These are phyloP conservation scores for Orestias chungarensis DNA, from an alignment of 2,797 vertebrate genomes.

Conservation along the genomic window DNA sequence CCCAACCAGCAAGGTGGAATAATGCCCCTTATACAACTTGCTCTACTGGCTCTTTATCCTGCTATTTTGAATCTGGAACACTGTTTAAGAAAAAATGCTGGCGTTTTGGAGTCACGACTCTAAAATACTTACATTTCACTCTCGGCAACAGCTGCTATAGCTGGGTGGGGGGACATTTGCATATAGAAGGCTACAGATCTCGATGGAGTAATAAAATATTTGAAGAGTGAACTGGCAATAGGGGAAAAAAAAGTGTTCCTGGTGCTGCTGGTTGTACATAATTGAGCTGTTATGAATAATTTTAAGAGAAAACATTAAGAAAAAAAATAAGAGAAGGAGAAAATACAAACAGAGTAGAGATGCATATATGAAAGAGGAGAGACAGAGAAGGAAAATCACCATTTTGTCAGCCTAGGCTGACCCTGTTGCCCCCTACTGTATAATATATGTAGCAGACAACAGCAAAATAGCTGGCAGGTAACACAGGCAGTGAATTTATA, in stretches of 20 bases:
- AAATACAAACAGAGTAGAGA: constrained; percentile 10
- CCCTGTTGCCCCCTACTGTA: constrained; percentile 27
- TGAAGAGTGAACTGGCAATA: constrained; percentile 1
- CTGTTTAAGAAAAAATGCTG: constrained; percentile 34
- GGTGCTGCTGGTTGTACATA: constrained; percentile 20
- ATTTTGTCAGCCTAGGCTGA: constrained; percentile 21
- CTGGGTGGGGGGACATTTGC: constrained; percentile 52
- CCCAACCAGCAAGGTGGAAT: constrained; percentile 31
- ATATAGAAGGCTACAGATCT: constrained; percentile 59
- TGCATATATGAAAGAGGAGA: constrained; percentile 13
- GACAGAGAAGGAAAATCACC: constrained; percentile 20
- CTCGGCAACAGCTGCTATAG: constrained; percentile 46
- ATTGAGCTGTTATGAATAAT: constrained; percentile 23
- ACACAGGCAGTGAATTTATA: constrained; percentile 6
- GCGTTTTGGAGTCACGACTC: constrained; percentile 44
- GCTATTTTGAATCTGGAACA: constrained; percentile 40
- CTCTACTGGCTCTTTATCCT: constrained; percentile 32
- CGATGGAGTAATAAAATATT: constrained; percentile 7
- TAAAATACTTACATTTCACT: constrained; percentile 61
- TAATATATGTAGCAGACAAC: constrained; percentile 30
- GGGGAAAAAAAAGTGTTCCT: constrained; percentile 16
- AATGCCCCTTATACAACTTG: constrained; percentile 55
- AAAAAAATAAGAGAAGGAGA: constrained; percentile 17
- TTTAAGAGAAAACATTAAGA: constrained; percentile 19
- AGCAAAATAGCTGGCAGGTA: constrained; percentile 23